Conservation (phyloP, 2,797 vertebrate species). For the Thripadectes ignobilis region DNA sequence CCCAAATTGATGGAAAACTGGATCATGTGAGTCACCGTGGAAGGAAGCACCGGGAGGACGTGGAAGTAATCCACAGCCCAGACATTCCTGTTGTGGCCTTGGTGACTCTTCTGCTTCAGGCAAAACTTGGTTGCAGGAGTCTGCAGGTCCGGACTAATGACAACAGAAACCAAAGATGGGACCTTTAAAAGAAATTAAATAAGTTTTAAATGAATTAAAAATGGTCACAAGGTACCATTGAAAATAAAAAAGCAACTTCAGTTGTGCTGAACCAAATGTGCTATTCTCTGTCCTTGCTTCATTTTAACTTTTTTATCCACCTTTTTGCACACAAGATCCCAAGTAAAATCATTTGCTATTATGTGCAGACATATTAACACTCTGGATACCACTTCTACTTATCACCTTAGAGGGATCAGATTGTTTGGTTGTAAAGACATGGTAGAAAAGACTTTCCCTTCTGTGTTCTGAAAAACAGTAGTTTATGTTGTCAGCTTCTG, state of each 20-base stretch:
- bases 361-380: background rate
- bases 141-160: slow-evolving; percentile 90
- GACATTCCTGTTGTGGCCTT: slow-evolving; percentile 84
- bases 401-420: background rate
- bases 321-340: background rate
- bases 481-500: background rate
- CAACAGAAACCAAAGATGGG: slow-evolving; percentile 89
- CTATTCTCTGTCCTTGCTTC: background rate
- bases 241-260: background rate
- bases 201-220: background rate
- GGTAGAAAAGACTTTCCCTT: background rate
- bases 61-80: slow-evolving; percentile 98
- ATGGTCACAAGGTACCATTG: background rate
- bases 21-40: slow-evolving; percentile 90
- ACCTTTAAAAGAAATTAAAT: slow-evolving; percentile 77
- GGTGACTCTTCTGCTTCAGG: slow-evolving; percentile 90
- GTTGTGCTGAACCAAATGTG: background rate
- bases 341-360: background rate
- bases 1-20: slow-evolving; percentile 98
- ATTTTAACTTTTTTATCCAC: background rate
- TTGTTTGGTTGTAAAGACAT: background rate
- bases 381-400: background rate
- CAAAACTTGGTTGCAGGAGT: slow-evolving; percentile 92
- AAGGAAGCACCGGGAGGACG: slow-evolving; percentile 89
- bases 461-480: background rate